Base-by-base conservation (phyloP, 2,888 invertebrate genomes). In the Netelia inedita region DNA sequence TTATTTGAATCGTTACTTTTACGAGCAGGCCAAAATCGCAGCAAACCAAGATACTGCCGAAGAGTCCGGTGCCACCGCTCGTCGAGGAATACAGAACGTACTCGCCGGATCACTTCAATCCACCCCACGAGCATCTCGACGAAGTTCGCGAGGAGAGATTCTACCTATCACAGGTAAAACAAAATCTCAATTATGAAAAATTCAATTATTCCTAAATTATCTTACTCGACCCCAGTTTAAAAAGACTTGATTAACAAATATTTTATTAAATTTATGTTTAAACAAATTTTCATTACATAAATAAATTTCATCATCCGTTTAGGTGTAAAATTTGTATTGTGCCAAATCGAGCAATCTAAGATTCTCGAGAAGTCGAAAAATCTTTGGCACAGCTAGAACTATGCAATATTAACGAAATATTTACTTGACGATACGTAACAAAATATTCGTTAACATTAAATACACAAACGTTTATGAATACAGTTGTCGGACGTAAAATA, bases 71-170 rank as follows among this genome's bases (percentile, higher is more conserved):
- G 11, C 92, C 93, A 21, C 92, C 93, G 23, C 57, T 84, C 16
- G 86, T 90, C 2, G 89, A 89, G 10, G 92, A 93, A 11, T 88
- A 89, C 78, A 88, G 88, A 53, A 85, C 89, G 1, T 87, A 88
- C 75, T 89, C 91, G 0, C 90, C 90, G 55, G 90, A 91, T 59
- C 86, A 84, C 21, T 91, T 89, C 74, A 79, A 88, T 63, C 90
- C 91, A 53, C 89, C 91, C 0, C 92, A 90, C 85, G 91, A 93
- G 43, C 92, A 93, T 85, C 89, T 91, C 74, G 93, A 94, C 28
- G 93, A 94, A 81, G 88, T 93, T 63, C 93, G 93, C 87, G 93
- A 93, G 82, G 93, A 94, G 85, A 89, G 91, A 83, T 89, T 86
- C 81, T 91, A 90, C 86, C 88, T 93, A 80, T 92, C 93, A 68